These are phyloP conservation scores for Ptychoptera albimana DNA, from an alignment of 2,888 invertebrate genomes.

Conservation along the genomic window DNA sequence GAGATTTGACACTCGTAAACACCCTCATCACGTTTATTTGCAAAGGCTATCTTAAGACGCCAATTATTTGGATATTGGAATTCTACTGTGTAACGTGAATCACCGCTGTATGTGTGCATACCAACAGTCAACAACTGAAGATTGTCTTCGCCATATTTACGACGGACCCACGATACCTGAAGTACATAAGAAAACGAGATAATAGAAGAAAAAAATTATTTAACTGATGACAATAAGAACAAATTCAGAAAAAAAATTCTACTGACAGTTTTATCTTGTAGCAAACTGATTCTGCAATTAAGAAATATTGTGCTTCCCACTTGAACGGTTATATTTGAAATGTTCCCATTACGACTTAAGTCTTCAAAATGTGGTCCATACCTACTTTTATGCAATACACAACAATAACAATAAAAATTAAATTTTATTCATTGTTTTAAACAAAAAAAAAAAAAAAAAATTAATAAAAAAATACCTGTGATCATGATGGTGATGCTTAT, in stretches of 20 bases:
- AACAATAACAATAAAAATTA: too few species aligned
- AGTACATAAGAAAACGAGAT: slow-evolving; percentile 7
- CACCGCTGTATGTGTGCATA: slow-evolving; percentile 48
- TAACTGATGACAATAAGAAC: neutral
- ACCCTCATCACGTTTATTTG: slow-evolving; percentile 35
- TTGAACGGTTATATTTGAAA: slow-evolving; percentile 55
- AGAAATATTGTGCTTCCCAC: slow-evolving; percentile 54
- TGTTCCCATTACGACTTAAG: slow-evolving; percentile 35
- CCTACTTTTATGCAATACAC: slow-evolving; percentile 19
- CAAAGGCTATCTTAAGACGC: slow-evolving; percentile 36
- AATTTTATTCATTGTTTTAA: too few species aligned
- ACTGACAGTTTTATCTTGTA: slow-evolving; percentile 62
- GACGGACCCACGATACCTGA: slow-evolving; percentile 54
- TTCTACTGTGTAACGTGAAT: slow-evolving; percentile 38
- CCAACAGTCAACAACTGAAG: slow-evolving; percentile 50
- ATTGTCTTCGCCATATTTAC: slow-evolving; percentile 43
- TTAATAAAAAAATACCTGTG: slow-evolving; percentile 33
- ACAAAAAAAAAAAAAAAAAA: neutral
- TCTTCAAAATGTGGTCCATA: slow-evolving; percentile 58
- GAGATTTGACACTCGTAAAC: slow-evolving; percentile 37
- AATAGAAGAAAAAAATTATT: neutral
- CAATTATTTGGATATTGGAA: slow-evolving; percentile 41
- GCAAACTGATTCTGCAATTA: slow-evolving; percentile 56
- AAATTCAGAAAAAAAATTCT: slow-evolving; percentile 1
- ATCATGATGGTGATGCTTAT: slow-evolving; percentile 53